phyloP scores from a whole-genome alignment of 2,888 invertebrate genomes.

The Pherbina coryleti region DNA sequence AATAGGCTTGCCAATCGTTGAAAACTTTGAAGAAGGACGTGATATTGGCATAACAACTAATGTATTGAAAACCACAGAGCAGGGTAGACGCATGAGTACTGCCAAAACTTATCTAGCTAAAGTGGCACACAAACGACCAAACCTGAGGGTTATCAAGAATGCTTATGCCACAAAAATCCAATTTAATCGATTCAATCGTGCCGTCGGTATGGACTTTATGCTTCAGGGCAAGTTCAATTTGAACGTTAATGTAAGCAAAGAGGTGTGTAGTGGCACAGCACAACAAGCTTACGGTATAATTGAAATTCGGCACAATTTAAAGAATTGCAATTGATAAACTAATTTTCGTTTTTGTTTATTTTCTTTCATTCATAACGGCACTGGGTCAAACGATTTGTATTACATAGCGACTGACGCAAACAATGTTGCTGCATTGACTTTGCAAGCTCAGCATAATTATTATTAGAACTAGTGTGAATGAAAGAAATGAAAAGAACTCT shows the following conservation, averaged over 20 bases:
- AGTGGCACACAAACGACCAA: conserved; percentile 58
- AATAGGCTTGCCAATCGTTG: conserved; percentile 82
- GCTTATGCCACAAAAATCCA: not conserved
- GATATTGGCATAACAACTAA: conserved; percentile 72
- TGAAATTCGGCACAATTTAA: too few species aligned
- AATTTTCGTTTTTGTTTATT: too few species aligned
- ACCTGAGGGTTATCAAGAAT: conserved; percentile 52
- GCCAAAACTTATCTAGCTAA: conserved; percentile 85
- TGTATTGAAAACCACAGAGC: conserved; percentile 78
- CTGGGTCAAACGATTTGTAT: too few species aligned
- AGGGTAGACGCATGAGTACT: conserved; percentile 86
- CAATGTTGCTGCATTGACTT: too few species aligned
- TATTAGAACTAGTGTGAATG: too few species aligned
- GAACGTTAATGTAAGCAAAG: conserved; percentile 73
- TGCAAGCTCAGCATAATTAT: too few species aligned
- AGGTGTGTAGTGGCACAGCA: too few species aligned
- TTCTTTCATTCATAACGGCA: too few species aligned
- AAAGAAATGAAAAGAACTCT: too few species aligned
- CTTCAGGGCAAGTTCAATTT: conserved; percentile 67
- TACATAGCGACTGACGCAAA: too few species aligned
- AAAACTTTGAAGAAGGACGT: conserved; percentile 74
- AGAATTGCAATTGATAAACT: too few species aligned
- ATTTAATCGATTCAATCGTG: conserved; percentile 58
- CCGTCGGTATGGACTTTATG: conserved; percentile 78
- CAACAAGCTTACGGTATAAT: too few species aligned